Percentiles rank a stretch among this genome's conserved stretches.
Conservation (phyloP, 2,797 vertebrate species). For the Tokudaia tokunoshimensis region DNA sequence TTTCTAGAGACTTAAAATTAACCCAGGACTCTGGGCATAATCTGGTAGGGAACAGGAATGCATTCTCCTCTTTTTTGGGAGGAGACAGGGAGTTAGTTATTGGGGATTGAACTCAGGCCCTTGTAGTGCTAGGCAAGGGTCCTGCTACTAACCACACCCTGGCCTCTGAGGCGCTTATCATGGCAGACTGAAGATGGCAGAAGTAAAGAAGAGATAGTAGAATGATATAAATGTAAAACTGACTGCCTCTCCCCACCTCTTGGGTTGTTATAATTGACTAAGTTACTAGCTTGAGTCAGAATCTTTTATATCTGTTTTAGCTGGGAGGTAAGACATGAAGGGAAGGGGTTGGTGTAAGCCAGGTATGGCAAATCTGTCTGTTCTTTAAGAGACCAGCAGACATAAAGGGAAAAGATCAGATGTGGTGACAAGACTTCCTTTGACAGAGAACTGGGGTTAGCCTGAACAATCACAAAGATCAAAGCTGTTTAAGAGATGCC, state of each 20-base stretch:
- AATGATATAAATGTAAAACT: background rate
- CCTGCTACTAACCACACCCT: background rate
- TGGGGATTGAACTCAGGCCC: background rate
- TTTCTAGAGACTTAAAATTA: background rate
- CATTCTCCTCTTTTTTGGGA: background rate
- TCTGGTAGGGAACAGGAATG: background rate
- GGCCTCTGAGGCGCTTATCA: background rate
- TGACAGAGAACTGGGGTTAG: constrained; percentile 13
- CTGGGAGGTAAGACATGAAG: background rate
- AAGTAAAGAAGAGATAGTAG: background rate
- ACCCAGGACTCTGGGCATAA: background rate
- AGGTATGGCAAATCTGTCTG: background rate
- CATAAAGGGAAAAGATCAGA: constrained; percentile 19
- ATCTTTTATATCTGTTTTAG: background rate
- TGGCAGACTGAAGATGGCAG: background rate
- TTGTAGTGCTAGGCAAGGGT: background rate
- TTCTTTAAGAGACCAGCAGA: constrained; percentile 26
- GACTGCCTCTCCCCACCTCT: background rate
- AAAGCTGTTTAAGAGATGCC: constrained; percentile 42
- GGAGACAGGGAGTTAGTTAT: background rate
- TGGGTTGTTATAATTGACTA: background rate
- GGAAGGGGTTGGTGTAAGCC: background rate
- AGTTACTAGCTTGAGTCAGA: background rate
- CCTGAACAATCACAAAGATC: background rate
- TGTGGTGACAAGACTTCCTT: background rate